Evolutionary conservation across 1,140 invertebrate species (phyloP).

Genomic region (Paraescarpia echinospica): DNA sequence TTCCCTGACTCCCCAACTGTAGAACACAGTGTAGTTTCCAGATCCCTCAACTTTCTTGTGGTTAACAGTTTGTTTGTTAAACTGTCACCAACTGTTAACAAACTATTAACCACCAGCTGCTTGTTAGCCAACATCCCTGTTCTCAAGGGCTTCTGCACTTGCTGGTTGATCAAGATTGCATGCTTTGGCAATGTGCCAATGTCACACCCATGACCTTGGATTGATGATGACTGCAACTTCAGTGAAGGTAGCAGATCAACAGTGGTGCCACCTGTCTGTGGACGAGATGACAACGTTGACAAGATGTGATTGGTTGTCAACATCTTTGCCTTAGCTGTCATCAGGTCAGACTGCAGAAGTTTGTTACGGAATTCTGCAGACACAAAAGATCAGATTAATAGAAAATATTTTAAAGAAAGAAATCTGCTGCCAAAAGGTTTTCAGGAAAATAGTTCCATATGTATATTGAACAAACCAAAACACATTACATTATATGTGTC

Average conservation of each 20-base stretch:
- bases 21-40: background rate
- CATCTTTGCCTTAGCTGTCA: background rate
- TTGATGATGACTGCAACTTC: too few species aligned
- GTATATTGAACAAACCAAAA: too few species aligned
- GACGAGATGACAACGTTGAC: background rate
- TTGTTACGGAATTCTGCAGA: background rate
- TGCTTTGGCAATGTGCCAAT: background rate
- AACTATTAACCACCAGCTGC: background rate
- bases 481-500: too few species aligned
- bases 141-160: background rate
- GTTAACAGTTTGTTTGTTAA: background rate
- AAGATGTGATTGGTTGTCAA: background rate
- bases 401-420: too few species aligned
- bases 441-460: too few species aligned
- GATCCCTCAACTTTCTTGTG: background rate
- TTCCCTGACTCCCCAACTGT: background rate
- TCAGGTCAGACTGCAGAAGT: background rate
- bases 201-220: background rate
- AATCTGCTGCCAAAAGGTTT: too few species aligned
- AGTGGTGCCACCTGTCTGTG: background rate
- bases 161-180: background rate
- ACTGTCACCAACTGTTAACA: background rate
- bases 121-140: background rate
- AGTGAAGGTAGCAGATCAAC: too few species aligned
- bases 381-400: background rate